A percentile compares a stretch with the other conserved stretches of the same genome.
Evolutionary conservation across 1,140 invertebrate genomes (phyloP).

Genomic region (Pentalonia nigronervosa): DNA sequence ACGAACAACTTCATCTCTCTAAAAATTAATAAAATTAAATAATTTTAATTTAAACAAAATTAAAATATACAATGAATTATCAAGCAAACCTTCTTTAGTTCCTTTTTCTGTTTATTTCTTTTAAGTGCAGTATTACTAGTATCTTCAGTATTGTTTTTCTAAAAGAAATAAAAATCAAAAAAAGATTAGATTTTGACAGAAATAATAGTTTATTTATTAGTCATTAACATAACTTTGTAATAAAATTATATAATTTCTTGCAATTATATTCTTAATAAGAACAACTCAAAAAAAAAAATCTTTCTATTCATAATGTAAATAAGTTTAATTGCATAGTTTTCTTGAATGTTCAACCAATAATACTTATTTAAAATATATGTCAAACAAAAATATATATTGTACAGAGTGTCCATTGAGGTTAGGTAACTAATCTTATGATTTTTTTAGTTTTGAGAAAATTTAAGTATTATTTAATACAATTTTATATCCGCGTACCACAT

Average conservation of each 20-base stretch:
- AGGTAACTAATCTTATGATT: too few relatives aligned
- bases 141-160: conserved; percentile 47
- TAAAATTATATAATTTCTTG: too few relatives aligned
- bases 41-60: neutral
- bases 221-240: neutral
- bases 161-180: neutral
- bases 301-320: neutral
- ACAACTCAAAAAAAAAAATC: neutral
- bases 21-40: neutral
- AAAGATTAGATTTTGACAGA: neutral
- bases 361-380: neutral
- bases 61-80: conserved; percentile 7
- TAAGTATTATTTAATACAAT: too few relatives aligned
- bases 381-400: neutral
- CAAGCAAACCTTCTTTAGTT: conserved; percentile 41
- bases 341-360: neutral
- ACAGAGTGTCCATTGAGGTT: too few relatives aligned
- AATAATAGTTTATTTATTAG: neutral
- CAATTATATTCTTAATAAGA: neutral
- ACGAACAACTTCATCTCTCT: conserved; percentile 40
- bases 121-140: conserved; percentile 34
- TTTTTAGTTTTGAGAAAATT: too few relatives aligned
- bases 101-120: conserved; percentile 51
- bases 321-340: neutral
- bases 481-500: too few relatives aligned